These are phyloP conservation scores for Miltochrista miniata DNA, from an alignment of 2,888 invertebrate species.

Conservation along the genomic window DNA sequence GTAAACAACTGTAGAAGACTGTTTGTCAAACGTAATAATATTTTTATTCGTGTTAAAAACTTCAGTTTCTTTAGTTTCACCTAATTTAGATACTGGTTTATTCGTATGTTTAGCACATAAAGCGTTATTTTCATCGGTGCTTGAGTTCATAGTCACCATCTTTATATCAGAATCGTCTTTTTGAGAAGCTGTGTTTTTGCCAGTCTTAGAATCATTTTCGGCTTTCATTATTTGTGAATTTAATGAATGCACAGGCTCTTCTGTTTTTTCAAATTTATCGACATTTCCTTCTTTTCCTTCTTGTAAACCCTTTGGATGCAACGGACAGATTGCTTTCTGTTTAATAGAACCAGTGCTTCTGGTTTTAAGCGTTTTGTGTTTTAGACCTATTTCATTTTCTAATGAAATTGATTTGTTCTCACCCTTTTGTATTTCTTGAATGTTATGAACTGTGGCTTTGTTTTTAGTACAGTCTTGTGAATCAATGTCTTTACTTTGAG, in stretches of 20 bases:
- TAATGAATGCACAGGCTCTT: not conserved
- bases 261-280: not conserved
- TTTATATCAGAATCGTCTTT: not conserved
- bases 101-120: not conserved
- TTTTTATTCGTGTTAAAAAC: not conserved
- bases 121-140: not conserved
- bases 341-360: not conserved
- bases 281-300: not conserved
- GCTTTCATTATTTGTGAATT: not conserved
- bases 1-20: conserved; percentile 1
- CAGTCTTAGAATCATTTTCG: not conserved
- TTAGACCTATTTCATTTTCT: not conserved
- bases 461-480: conserved; percentile 14
- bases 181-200: not conserved
- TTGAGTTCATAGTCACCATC: not conserved
- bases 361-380: not conserved
- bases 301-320: conserved; percentile 1
- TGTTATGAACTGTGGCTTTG: conserved; percentile 1
- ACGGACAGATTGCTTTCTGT: not conserved
- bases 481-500: conserved; percentile 6
- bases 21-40: not conserved
- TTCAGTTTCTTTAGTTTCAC: not conserved
- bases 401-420: not conserved
- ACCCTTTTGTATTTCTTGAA: conserved; percentile 1
- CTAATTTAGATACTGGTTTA: not conserved